A percentile compares a stretch with the other conserved stretches of the same genome.
Evolutionary conservation across 2,113 vertebrate genomes (phyloP).

Genomic region (Aix galericulata): DNA sequence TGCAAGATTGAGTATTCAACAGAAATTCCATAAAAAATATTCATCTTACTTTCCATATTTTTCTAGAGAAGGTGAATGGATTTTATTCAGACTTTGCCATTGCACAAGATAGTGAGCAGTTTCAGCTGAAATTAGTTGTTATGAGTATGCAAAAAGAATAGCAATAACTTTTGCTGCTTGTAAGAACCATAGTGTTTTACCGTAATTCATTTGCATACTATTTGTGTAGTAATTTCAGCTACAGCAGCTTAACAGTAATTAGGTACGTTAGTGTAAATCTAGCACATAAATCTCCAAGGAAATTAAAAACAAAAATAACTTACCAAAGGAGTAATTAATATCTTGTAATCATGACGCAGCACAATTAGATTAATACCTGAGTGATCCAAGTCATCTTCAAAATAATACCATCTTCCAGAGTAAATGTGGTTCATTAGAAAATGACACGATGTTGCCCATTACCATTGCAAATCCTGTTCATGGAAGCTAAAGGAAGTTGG

Average conservation of each 20-base stretch:
- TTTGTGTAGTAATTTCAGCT: slow-evolving; percentile 38
- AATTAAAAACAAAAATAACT: slow-evolving; percentile 59
- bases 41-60: background rate
- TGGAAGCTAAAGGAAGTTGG: background rate
- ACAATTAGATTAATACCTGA: slow-evolving; percentile 5
- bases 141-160: slow-evolving; percentile 12
- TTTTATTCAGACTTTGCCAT: background rate
- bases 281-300: slow-evolving; percentile 20
- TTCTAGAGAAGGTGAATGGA: background rate
- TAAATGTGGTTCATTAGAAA: background rate
- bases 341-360: slow-evolving; percentile 48
- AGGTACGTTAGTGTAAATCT: background rate
- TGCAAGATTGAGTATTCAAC: background rate
- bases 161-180: slow-evolving; percentile 25
- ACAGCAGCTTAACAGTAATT: slow-evolving; percentile 2
- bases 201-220: slow-evolving; percentile 22
- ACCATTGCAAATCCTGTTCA: background rate
- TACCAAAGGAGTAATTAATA: slow-evolving; percentile 53
- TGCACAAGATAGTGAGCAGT: background rate
- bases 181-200: slow-evolving; percentile 23
- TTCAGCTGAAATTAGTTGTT: slow-evolving; percentile 10
- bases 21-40: background rate
- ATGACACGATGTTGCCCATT: background rate
- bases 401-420: background rate
- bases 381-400: background rate